Percentiles rank a stretch among this genome's conserved stretches.
phyloP scores from a whole-genome alignment of 1,140 invertebrate genomes.

The Apocrypta bakeri region DNA sequence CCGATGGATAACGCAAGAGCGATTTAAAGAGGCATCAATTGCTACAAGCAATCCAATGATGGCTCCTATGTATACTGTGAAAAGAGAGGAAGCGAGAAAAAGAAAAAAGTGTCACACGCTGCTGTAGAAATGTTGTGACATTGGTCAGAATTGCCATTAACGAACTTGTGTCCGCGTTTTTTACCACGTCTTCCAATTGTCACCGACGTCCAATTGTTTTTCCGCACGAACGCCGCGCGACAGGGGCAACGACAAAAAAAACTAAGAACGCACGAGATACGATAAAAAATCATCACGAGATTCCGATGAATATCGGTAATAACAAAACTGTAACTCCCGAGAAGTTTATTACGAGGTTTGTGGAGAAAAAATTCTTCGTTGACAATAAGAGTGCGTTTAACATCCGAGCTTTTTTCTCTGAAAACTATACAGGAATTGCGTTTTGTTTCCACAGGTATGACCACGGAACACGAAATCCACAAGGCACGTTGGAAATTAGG shows the following conservation, averaged over 20 bases:
- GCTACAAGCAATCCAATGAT: background rate
- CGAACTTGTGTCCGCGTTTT: slow-evolving; percentile 36
- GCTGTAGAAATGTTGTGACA: slow-evolving; percentile 7
- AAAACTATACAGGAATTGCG: background rate
- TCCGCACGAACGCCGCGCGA: slow-evolving; percentile 36
- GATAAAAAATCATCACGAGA: background rate
- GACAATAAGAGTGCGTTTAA: background rate
- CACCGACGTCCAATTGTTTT: slow-evolving; percentile 29
- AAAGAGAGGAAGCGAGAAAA: background rate
- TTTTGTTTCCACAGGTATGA: background rate
- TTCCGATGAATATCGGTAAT: background rate
- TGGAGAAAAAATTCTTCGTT: slow-evolving; percentile 16
- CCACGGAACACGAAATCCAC: background rate
- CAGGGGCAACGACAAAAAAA: slow-evolving; percentile 16
- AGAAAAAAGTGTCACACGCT: background rate
- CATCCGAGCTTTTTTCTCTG: background rate
- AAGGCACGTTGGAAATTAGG: background rate
- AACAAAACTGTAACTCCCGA: background rate
- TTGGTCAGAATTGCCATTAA: slow-evolving; percentile 46
- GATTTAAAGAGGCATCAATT: slow-evolving; percentile 38
- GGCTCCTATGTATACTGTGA: background rate
- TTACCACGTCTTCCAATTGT: slow-evolving; percentile 29
- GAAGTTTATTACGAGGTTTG: background rate
- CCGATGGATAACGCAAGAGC: slow-evolving; percentile 7
- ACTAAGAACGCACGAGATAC: background rate